These are phyloP conservation scores for Antidorcas marsupialis DNA, from an alignment of 2,113 vertebrate species.

Conservation along the genomic window DNA sequence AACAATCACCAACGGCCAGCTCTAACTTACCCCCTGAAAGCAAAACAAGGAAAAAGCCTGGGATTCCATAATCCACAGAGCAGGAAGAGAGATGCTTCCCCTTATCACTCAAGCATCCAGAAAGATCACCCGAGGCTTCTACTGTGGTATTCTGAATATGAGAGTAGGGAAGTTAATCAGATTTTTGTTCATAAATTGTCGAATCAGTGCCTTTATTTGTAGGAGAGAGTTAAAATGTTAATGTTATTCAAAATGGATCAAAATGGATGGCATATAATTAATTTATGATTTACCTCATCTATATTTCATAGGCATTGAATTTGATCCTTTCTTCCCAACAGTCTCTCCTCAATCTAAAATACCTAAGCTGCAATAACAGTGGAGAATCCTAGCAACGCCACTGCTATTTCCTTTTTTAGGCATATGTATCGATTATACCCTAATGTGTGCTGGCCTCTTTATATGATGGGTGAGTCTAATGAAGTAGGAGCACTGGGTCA, in stretches of 20 bases:
- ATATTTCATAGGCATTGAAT: background rate
- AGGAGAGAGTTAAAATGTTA: background rate
- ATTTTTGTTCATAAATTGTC: background rate
- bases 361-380: background rate
- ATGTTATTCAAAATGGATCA: background rate
- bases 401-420: background rate
- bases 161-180: background rate
- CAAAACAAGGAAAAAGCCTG: fast-evolving
- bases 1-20: background rate
- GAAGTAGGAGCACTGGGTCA: background rate
- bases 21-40: too few species aligned
- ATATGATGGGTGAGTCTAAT: background rate
- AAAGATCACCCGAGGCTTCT: background rate
- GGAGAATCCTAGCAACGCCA: background rate
- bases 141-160: background rate
- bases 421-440: background rate
- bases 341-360: background rate
- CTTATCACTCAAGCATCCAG: background rate
- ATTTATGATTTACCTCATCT: conserved; percentile 10
- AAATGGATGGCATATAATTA: background rate
- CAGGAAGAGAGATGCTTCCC: background rate
- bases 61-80: background rate
- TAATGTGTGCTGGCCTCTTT: background rate
- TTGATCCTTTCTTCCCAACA: background rate
- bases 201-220: background rate